Conservation (phyloP, 2,888 invertebrate species). For the Zeuzera pyrina region DNA sequence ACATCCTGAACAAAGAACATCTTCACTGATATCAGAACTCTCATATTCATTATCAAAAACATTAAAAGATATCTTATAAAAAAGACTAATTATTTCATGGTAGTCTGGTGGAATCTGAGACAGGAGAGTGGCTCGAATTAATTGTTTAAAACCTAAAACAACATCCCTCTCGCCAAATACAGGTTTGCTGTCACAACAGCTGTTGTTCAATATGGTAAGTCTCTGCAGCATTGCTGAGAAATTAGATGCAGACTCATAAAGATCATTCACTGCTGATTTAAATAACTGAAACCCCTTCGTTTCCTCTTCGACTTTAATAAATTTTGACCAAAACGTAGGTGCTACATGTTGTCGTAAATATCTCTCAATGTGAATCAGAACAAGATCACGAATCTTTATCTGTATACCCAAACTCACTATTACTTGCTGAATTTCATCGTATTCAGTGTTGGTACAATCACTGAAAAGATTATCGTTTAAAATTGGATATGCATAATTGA, state of each 20-base stretch:
- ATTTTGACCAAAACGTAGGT: slow-evolving; percentile 79
- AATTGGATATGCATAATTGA: slow-evolving; percentile 60
- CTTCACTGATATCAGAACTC: slow-evolving; percentile 70
- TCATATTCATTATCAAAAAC: slow-evolving; percentile 74
- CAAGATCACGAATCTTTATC: slow-evolving; percentile 52
- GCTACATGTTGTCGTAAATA: slow-evolving; percentile 74
- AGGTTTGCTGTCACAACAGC: slow-evolving; percentile 51
- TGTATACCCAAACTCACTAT: slow-evolving; percentile 49
- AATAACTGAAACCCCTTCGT: slow-evolving; percentile 77
- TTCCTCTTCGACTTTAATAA: slow-evolving; percentile 64
- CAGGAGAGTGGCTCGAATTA: slow-evolving; percentile 77
- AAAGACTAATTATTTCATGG: slow-evolving; percentile 79
- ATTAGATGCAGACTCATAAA: slow-evolving; percentile 71
- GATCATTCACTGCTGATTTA: slow-evolving; percentile 76
- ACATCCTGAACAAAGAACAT: slow-evolving; percentile 81
- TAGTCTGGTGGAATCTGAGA: slow-evolving; percentile 82
- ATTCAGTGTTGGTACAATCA: slow-evolving; percentile 47
- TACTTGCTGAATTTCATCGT: slow-evolving; percentile 54
- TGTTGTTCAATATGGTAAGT: slow-evolving; percentile 66
- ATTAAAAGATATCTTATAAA: slow-evolving; percentile 85
- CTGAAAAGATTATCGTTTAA: slow-evolving; percentile 48
- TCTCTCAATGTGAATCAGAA: slow-evolving; percentile 68
- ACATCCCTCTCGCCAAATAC: slow-evolving; percentile 71
- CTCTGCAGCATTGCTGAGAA: slow-evolving; percentile 70
- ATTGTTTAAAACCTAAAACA: slow-evolving; percentile 74